These are phyloP conservation scores for Trachops cirrhosus DNA, from an alignment of 2,797 vertebrate genomes.

Conservation along the genomic window DNA sequence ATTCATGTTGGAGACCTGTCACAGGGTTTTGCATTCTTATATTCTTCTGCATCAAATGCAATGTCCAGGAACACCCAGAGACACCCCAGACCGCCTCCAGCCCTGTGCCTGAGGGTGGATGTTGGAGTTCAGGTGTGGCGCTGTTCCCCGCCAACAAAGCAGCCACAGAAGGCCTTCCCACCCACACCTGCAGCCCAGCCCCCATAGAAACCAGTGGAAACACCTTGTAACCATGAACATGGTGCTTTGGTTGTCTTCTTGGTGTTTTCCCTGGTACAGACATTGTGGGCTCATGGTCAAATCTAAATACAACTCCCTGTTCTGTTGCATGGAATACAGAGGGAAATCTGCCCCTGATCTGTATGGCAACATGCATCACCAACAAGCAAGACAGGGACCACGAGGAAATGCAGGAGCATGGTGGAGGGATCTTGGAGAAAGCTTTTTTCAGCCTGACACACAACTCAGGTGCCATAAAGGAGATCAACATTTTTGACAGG, in stretches of 20 bases:
- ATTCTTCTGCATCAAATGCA: too few species aligned
- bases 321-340: neutral
- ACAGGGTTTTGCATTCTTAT: neutral
- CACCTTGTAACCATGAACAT: neutral
- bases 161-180: neutral
- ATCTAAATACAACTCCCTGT: neutral
- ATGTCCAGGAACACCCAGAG: neutral
- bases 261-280: neutral
- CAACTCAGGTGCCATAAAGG: neutral
- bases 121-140: neutral
- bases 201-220: neutral
- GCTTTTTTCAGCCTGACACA: neutral
- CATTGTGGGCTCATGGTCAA: neutral
- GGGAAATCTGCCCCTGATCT: neutral
- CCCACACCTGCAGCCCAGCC: neutral
- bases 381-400: neutral
- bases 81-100: fast-evolving
- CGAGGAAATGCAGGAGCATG: neutral
- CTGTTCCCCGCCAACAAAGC: neutral
- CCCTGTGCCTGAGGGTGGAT: too few species aligned
- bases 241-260: neutral
- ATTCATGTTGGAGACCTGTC: neutral
- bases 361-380: neutral
- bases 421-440: neutral
- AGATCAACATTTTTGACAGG: neutral